A percentile compares a stretch with the other conserved stretches of the same genome.
Conservation (phyloP, 2,888 invertebrate species). For the Machimus atricapillus region DNA sequence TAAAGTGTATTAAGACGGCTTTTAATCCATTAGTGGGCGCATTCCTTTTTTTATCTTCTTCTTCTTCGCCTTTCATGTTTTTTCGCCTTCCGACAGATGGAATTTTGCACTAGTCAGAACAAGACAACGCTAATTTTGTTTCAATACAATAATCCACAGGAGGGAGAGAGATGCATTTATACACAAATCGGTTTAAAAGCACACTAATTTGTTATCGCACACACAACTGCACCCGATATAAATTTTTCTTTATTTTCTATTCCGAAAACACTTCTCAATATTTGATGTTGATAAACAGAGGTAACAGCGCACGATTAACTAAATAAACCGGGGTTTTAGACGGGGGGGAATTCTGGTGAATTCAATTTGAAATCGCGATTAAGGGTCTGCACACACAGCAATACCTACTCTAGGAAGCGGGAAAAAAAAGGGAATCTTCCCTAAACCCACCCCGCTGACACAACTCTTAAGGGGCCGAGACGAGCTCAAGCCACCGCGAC, state of each 20-base stretch:
- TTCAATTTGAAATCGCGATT: background rate
- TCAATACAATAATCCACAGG: background rate
- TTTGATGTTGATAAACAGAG: constrained; percentile 30
- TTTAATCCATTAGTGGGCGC: constrained; percentile 34
- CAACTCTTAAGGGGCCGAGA: background rate
- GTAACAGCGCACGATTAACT: background rate
- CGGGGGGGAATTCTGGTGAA: background rate
- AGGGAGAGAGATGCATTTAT: background rate
- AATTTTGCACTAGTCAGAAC: background rate
- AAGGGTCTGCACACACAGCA: background rate
- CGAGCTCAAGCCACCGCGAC: background rate
- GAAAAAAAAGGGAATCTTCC: background rate
- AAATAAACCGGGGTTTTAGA: background rate
- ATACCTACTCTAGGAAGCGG: background rate
- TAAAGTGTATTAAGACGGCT: constrained; percentile 1
- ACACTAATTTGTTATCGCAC: background rate
- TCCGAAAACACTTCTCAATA: constrained; percentile 1
- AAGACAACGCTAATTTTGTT: background rate
- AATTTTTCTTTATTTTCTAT: constrained; percentile 3
- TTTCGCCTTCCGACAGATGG: background rate
- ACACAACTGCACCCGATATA: background rate
- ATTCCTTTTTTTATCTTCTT: constrained; percentile 1
- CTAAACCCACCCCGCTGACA: background rate
- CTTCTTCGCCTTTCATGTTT: constrained; percentile 17
- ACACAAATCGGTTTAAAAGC: background rate